Conservation (phyloP, 2,797 vertebrate genomes). For the Squalus acanthias region DNA sequence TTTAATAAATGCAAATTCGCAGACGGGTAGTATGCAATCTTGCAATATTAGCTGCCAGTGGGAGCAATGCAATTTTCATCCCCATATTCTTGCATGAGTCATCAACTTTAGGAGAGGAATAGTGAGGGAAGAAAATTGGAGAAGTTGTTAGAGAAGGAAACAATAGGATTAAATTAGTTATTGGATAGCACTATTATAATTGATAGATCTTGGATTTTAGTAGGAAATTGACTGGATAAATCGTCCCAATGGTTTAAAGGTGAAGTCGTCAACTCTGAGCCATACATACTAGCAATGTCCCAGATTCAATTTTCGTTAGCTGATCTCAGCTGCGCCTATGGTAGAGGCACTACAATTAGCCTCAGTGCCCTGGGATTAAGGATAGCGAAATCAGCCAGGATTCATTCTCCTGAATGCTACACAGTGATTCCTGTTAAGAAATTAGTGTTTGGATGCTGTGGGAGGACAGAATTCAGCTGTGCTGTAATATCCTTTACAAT, state of each 20-base stretch:
- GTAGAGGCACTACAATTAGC: not conserved
- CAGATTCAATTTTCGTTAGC: not conserved
- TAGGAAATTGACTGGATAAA: not conserved
- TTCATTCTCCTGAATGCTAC: not conserved
- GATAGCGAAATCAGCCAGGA: not conserved
- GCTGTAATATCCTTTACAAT: not conserved
- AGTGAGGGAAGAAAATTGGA: too few relatives aligned
- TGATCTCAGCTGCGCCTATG: not conserved
- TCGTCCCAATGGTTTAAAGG: not conserved
- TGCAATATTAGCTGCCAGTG: too few relatives aligned
- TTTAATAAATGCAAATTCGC: not conserved
- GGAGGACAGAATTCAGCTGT: not conserved
- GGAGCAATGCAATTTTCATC: too few relatives aligned
- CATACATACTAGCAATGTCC: not conserved
- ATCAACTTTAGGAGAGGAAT: too few relatives aligned
- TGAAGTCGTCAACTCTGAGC: not conserved
- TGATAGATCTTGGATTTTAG: not conserved
- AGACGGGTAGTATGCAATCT: not conserved
- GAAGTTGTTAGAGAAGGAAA: not conserved
- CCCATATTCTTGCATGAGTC: too few relatives aligned
- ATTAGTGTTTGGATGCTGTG: not conserved
- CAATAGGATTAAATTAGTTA: not conserved
- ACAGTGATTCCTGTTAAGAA: not conserved
- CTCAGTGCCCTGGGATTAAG: not conserved
- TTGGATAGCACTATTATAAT: not conserved